These are phyloP conservation scores for Microplitis demolitor DNA, from an alignment of 1,140 invertebrate species.

Conservation along the genomic window DNA sequence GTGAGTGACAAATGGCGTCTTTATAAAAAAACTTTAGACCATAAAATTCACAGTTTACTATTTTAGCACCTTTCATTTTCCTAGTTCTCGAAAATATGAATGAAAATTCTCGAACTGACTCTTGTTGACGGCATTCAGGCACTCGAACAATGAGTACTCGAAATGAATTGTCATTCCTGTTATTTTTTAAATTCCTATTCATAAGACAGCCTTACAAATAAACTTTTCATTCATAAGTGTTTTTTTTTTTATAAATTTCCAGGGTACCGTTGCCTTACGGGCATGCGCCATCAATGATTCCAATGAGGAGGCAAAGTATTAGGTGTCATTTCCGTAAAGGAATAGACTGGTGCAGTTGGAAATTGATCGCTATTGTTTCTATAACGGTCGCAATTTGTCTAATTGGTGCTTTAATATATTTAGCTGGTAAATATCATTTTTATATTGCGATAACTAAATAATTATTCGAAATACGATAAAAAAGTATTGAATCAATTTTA, in stretches of 20 bases:
- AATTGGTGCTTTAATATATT: conserved; percentile 81
- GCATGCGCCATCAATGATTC: conserved; percentile 59
- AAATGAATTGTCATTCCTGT: conserved; percentile 38
- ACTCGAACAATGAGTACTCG: conserved; percentile 44
- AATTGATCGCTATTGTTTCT: conserved; percentile 84
- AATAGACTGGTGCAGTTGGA: conserved; percentile 87
- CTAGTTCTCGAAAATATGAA: background rate
- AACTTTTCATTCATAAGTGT: background rate
- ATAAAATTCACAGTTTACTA: background rate
- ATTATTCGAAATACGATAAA: no score
- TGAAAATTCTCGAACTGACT: conserved; percentile 30
- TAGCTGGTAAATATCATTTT: conserved; percentile 73
- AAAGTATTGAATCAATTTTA: no score
- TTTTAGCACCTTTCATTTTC: background rate
- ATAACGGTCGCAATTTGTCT: conserved; percentile 81
- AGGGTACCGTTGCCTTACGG: conserved; percentile 59
- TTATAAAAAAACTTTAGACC: background rate
- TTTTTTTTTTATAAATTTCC: conserved; percentile 15
- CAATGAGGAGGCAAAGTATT: conserved; percentile 58
- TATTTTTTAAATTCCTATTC: background rate
- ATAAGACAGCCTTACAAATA: background rate
- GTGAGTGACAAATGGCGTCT: conserved; percentile 41
- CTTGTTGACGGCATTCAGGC: conserved; percentile 51
- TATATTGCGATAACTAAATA: no score
- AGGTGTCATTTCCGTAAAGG: conserved; percentile 88